These are phyloP conservation scores for Pycnonotus jocosus DNA, from an alignment of 2,113 vertebrate species.

Conservation along the genomic window DNA sequence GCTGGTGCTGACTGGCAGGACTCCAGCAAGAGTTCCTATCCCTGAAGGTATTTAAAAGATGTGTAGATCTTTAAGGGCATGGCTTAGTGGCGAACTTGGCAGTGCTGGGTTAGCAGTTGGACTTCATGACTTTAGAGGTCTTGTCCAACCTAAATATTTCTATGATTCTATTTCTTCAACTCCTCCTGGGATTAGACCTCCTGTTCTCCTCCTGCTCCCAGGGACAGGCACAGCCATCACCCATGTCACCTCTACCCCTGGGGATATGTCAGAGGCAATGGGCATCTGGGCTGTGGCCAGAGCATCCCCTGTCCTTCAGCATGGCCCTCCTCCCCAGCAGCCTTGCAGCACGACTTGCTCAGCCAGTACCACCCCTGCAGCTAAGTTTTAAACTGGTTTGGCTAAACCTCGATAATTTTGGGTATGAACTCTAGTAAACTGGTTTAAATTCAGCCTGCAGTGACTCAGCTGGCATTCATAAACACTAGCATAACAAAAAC, in stretches of 20 bases:
- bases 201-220: neutral
- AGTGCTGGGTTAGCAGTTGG: neutral
- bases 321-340: rapidly evolving
- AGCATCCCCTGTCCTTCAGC: neutral
- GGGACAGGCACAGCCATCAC: neutral
- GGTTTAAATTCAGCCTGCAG: slow-evolving; percentile 21
- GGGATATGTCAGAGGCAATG: rapidly evolving
- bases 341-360: rapidly evolving
- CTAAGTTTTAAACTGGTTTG: neutral
- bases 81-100: neutral
- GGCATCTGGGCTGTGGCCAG: neutral
- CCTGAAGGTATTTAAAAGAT: neutral
- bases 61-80: neutral
- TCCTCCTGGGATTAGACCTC: neutral
- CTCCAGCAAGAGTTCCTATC: neutral
- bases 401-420: neutral
- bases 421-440: slow-evolving; percentile 24
- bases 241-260: neutral
- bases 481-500: neutral
- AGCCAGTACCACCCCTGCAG: rapidly evolving
- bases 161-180: neutral
- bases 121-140: neutral
- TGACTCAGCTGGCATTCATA: slow-evolving; percentile 43
- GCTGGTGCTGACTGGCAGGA: neutral
- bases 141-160: neutral